phyloP scores from a whole-genome alignment of 2,113 vertebrate species.

The Donacobius atricapilla region DNA sequence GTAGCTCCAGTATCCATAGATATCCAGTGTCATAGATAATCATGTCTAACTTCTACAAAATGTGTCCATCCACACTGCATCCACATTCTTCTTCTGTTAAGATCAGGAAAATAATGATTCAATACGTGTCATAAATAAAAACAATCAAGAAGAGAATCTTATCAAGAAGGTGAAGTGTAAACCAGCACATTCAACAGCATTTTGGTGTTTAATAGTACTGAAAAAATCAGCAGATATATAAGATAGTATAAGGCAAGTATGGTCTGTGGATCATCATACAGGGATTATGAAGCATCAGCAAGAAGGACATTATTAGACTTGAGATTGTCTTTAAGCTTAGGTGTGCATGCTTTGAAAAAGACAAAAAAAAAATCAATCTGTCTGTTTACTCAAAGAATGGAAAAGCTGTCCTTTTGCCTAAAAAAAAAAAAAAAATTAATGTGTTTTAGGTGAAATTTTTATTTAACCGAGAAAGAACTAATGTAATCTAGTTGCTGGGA shows the following conservation, averaged over 20 bases:
- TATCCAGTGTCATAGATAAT: rapidly evolving
- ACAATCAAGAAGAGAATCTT: background rate
- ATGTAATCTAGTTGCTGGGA: background rate
- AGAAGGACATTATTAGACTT: background rate
- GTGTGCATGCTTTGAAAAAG: background rate
- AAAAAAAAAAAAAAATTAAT: background rate
- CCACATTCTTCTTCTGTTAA: background rate
- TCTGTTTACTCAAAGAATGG: background rate
- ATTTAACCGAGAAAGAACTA: background rate
- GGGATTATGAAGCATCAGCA: background rate
- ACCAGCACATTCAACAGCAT: background rate
- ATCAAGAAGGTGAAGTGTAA: background rate
- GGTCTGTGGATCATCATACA: background rate
- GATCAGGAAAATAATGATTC: background rate
- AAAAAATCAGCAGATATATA: background rate
- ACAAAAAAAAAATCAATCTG: background rate
- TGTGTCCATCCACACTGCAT: background rate
- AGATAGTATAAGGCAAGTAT: background rate
- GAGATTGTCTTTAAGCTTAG: background rate
- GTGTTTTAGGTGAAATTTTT: background rate
- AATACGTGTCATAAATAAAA: background rate
- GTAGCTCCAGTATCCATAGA: background rate
- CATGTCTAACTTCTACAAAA: background rate
- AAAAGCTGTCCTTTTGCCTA: background rate
- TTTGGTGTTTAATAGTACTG: background rate